Base-by-base conservation (phyloP, 2,113 vertebrate species). In the Myrmecophaga tridactyla region DNA sequence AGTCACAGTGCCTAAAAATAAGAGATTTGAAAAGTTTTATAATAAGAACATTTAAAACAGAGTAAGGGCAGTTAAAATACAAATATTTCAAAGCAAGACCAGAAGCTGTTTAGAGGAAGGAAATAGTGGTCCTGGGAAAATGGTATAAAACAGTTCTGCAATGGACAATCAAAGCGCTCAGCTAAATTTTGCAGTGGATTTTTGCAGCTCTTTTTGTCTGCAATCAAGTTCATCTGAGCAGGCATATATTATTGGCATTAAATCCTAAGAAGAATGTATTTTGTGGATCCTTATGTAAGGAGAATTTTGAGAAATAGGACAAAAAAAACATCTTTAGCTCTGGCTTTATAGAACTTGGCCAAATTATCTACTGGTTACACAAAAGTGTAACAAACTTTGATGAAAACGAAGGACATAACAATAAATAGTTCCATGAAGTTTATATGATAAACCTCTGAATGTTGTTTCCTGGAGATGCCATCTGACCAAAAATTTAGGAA, bases 161-260 rank as follows among this genome's bases (percentile, higher is more conserved):
- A 34, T 11, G 29, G 18, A 95, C 78, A 20, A 88, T 53, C 18
- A 65, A 89, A 69, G 27, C 15, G 73, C 53, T 78, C 34, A 75
- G 67, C 27, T 92, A 96, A 94, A 90, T 87, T 89, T 53, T 73
- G 15, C 77, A 72, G 78, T 58, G n/a, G 53, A 70, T 82, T 89
- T 56, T 91, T 90, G 69, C 0, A n/a, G 14, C n/a, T 65, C 41
- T 67, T 27, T 80, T 77, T 86, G 25, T 86, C n/a, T 88, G 23
- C 25, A 94, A 83, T 56, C 29, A 91, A 94, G 39, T n/a, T 96
- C 43, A 86, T 62, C 34, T 94, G 34, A 86, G 36, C 36, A 93
- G 51, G 41, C 56, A 90, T 25, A 84, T 39, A 82, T 90, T 95
- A 7, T 10, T 90, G 48, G 48, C 83, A 89, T 9, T 63, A 60